A percentile compares a stretch with the other conserved stretches of the same genome.
phyloP scores from a whole-genome alignment of 2,797 vertebrate genomes.

The Alcedo quadribrachys region DNA sequence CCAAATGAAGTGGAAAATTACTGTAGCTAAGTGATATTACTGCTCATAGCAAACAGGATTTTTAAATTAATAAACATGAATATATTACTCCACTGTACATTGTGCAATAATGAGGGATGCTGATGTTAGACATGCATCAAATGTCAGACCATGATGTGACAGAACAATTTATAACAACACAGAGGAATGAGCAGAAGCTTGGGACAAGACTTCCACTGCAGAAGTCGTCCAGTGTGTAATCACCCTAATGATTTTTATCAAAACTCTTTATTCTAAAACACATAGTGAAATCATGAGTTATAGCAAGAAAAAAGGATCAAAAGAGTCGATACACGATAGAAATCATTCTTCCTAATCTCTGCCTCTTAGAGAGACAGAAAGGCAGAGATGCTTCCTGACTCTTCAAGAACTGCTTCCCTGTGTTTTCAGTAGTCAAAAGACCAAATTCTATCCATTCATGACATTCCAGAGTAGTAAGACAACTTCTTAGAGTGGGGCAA shows the following conservation, averaged over 20 bases:
- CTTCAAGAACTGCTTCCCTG: neutral
- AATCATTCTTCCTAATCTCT: neutral
- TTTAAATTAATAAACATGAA: constrained; percentile 67
- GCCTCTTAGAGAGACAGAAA: neutral
- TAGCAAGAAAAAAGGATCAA: neutral
- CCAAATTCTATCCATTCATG: neutral
- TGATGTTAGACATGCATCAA: constrained; percentile 19
- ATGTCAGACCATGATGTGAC: neutral
- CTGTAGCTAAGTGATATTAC: constrained; percentile 41
- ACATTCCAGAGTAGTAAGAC: neutral
- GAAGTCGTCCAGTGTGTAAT: neutral
- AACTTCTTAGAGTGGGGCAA: neutral
- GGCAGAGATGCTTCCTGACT: neutral
- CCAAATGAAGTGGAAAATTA: constrained; percentile 65
- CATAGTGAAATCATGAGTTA: neutral
- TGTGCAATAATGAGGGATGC: constrained; percentile 4
- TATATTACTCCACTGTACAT: constrained; percentile 33
- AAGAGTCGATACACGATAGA: neutral
- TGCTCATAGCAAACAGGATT: constrained; percentile 44
- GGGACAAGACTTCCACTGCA: neutral
- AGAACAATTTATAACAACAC: neutral
- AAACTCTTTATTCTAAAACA: neutral
- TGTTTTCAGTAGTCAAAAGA: neutral
- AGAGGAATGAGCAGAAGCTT: neutral
- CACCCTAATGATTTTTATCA: neutral